phyloP scores from a whole-genome alignment of 2,113 vertebrate species.

The Varanus salvator region DNA sequence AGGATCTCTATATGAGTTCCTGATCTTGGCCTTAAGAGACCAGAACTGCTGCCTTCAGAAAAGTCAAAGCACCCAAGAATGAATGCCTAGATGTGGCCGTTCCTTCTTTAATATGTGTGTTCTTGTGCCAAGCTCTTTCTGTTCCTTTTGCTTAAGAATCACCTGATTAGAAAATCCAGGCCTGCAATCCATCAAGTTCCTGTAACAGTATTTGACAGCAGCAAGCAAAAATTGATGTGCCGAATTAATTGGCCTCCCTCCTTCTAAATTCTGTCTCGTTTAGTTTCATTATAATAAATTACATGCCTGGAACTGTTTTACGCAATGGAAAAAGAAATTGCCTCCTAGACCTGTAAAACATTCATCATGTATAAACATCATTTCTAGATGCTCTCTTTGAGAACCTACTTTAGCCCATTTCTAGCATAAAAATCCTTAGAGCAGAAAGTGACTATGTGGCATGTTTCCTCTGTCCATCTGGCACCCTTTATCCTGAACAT shows the following conservation, averaged over 20 bases:
- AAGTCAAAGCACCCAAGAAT: not conserved
- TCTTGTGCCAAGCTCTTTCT: not conserved
- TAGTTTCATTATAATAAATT: conserved; percentile 68
- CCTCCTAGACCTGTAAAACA: conserved; percentile 28
- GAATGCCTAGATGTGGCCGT: not conserved
- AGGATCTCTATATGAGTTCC: not conserved
- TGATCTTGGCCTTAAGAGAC: not conserved
- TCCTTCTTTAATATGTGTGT: accelerated
- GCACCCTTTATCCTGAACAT: not conserved
- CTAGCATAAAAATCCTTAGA: accelerated
- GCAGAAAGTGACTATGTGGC: not conserved
- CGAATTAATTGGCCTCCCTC: conserved; percentile 62
- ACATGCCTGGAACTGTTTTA: conserved; percentile 41
- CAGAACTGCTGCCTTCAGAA: no score
- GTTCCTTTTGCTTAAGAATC: not conserved
- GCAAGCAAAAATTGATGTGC: conserved; percentile 64
- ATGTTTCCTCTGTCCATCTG: not conserved
- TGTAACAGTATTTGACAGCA: conserved; percentile 62
- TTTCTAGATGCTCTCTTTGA: not conserved
- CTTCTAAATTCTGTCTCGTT: conserved; percentile 51
- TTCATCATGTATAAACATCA: accelerated
- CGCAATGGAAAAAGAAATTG: conserved; percentile 31
- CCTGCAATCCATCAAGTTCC: conserved; percentile 46
- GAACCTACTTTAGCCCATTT: not conserved
- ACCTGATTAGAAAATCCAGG: conserved; percentile 34